Percentiles rank a stretch among this genome's conserved stretches.
These are phyloP conservation scores for Sipha flava DNA, from an alignment of 1,140 invertebrate genomes.

Conservation along the genomic window DNA sequence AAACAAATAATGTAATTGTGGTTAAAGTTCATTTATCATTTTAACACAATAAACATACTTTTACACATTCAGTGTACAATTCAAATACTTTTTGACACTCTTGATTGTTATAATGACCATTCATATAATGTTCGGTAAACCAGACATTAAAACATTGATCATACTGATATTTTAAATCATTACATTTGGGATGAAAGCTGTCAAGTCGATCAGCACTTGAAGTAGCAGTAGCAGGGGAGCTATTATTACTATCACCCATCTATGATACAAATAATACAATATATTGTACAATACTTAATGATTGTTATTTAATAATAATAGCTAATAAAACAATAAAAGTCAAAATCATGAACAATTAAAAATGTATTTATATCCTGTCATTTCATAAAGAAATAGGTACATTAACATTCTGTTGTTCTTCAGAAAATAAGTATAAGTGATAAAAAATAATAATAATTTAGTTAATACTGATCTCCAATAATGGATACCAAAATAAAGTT, in stretches of 20 bases:
- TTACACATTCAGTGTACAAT: not conserved
- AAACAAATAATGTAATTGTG: not conserved
- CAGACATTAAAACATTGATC: slow-evolving; percentile 4
- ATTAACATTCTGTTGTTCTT: too few species aligned
- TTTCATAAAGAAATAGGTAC: too few species aligned
- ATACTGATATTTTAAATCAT: not conserved
- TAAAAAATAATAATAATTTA: too few species aligned
- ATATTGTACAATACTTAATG: not conserved
- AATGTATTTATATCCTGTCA: too few species aligned
- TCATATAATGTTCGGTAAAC: slow-evolving; percentile 18
- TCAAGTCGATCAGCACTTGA: not conserved
- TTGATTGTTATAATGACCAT: not conserved
- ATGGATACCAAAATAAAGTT: too few species aligned
- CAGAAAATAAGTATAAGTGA: too few species aligned
- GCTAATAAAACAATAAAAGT: too few species aligned
- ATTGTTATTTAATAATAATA: too few species aligned
- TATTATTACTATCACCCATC: slow-evolving; percentile 9
- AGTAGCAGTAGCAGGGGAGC: not conserved
- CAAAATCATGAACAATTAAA: too few species aligned
- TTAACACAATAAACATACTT: not conserved
- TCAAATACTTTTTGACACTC: not conserved
- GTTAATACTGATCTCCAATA: too few species aligned
- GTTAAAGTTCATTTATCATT: not conserved
- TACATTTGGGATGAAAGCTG: slow-evolving; percentile 10
- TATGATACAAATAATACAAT: not conserved